Evolutionary conservation across 2,797 vertebrate species (phyloP), one percentile per base, ranked within the genome.

Genomic region (Parambassis ranga): DNA sequence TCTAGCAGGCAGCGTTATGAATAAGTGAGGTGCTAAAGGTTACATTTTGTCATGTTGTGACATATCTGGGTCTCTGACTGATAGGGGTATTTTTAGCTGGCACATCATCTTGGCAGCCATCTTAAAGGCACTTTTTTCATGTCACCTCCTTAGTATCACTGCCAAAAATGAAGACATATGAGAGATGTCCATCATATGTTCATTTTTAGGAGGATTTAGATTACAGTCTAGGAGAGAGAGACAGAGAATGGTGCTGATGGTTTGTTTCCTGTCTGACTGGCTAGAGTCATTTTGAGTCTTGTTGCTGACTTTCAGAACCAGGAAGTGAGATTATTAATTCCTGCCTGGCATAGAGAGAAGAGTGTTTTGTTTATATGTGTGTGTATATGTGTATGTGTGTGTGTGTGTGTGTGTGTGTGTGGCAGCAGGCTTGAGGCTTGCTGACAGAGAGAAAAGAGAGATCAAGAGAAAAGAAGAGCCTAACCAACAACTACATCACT

Each of bases 51-150:
- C 24, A 33, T 42, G 41, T 69, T 76, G 30, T 86, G 85, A 89
- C 84, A 83, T 80, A 78, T 89, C 72, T 84, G 59, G 84, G 77
- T 71, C 81, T 81, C 65, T 75, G 71, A 75, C 56, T 84, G 77
- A 76, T 64, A 39, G 46, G 61, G 78, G 56, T 87, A 87, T 87
- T 89, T 89, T 85, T 82, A 82, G 74, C 74, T 42, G 42, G 58
- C 41, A 47, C 72, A 56, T 56, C 75, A 73, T 75, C 68, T 82
- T 83, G 84, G 75, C 78, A 88, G 62, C 73, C 78, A 87, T 74
- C 71, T 86, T 86, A 75, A 72, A 80, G 62, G 23, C 56, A 56
- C 71, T 63, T 80, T 83, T 55, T 63, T 82, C 65, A 39, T 47
- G 60, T 83, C 78, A 82, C 65, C 63, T 71, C 85, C 58, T 77